phyloP scores from a whole-genome alignment of 2,888 invertebrate species.

The Lochmaea crataegi region DNA sequence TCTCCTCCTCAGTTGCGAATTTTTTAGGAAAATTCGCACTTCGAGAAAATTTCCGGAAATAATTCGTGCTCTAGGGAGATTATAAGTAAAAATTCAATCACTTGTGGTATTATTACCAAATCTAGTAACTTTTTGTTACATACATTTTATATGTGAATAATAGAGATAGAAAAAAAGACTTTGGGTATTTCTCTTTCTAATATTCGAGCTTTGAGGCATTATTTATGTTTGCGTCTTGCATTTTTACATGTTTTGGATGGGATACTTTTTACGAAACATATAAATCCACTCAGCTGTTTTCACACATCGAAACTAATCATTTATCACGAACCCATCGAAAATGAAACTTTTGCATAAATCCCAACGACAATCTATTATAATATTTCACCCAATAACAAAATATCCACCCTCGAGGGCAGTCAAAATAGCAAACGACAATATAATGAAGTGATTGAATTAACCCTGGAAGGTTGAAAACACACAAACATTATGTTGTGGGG shows the following conservation, averaged over 20 bases:
- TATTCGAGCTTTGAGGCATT: background rate
- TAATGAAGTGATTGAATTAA: slow-evolving; percentile 60
- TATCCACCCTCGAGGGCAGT: slow-evolving; percentile 55
- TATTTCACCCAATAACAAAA: slow-evolving; percentile 29
- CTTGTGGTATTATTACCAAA: no score
- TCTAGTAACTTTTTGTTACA: no score
- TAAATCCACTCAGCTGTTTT: background rate
- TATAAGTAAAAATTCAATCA: no score
- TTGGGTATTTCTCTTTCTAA: no score
- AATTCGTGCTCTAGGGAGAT: no score
- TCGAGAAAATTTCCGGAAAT: no score
- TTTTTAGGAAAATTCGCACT: no score
- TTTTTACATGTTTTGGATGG: no score
- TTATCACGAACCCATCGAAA: slow-evolving; percentile 21
- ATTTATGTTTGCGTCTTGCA: background rate
- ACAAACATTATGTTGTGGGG: slow-evolving; percentile 43
- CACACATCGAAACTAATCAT: background rate
- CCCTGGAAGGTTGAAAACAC: slow-evolving; percentile 36
- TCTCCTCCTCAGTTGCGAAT: no score
- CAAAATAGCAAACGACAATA: slow-evolving; percentile 60
- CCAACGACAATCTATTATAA: slow-evolving; percentile 44
- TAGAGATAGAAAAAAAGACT: background rate
- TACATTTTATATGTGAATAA: no score
- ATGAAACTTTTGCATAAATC: slow-evolving; percentile 38
- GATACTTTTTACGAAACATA: no score